Evolutionary conservation across 35 echinoderm and acorn worm genomes (phyloP).

Genomic region (Stichopus chloronotus): DNA sequence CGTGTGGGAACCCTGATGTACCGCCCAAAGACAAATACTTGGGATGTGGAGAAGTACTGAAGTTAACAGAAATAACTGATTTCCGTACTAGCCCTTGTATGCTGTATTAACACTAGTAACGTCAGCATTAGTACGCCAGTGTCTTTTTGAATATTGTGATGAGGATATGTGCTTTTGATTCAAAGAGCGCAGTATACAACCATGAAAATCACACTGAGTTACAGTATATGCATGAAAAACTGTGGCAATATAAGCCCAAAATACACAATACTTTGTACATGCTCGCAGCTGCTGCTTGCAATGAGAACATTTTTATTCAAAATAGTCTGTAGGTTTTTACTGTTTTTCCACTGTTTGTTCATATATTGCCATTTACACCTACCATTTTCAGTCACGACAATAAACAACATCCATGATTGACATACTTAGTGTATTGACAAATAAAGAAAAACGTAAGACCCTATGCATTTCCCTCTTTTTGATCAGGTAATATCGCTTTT

Average conservation of each 20-base stretch:
- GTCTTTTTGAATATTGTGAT: not conserved
- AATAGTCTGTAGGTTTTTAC: not conserved
- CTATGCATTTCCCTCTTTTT: too few relatives aligned
- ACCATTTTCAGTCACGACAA: too few relatives aligned
- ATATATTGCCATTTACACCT: too few relatives aligned
- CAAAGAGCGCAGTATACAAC: not conserved
- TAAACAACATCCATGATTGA: too few relatives aligned
- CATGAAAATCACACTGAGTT: not conserved
- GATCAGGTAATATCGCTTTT: too few relatives aligned
- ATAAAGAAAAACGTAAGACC: not conserved
- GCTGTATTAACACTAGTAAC: not conserved
- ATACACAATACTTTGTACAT: not conserved
- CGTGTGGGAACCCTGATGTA: too few relatives aligned
- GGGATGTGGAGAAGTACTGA: not conserved
- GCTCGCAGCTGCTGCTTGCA: not conserved
- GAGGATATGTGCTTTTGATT: not conserved
- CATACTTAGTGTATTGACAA: not conserved
- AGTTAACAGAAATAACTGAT: not conserved
- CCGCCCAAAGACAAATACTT: not conserved
- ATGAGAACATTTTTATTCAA: not conserved
- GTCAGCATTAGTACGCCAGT: not conserved
- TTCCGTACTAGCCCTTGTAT: not conserved
- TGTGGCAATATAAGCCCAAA: not conserved
- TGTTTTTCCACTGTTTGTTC: not conserved
- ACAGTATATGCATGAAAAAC: not conserved